Percentiles rank a stretch among this genome's conserved stretches.
Conservation (phyloP, 2,797 vertebrate genomes). For the Sebastes vulpes region DNA sequence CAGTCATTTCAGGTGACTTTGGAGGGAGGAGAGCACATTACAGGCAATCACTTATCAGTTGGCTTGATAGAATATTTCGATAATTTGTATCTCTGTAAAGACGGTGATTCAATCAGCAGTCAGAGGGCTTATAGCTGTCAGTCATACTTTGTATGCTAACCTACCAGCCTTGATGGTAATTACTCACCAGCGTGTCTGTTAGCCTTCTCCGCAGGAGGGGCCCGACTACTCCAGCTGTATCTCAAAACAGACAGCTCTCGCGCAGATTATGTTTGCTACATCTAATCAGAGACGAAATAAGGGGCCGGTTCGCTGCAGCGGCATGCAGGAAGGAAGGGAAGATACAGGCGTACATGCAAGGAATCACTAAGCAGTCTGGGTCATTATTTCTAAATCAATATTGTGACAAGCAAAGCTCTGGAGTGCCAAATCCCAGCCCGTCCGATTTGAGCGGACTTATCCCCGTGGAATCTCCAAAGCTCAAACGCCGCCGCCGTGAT, state of each 20-base stretch:
- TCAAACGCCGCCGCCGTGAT: slow-evolving; percentile 61
- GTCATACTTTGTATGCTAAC: slow-evolving; percentile 63
- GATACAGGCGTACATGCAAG: slow-evolving; percentile 49
- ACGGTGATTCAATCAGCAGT: slow-evolving; percentile 40
- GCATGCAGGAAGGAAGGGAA: slow-evolving; percentile 29
- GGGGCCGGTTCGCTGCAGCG: slow-evolving; percentile 29
- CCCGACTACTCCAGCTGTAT: slow-evolving; percentile 49
- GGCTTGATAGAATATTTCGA: slow-evolving; percentile 22
- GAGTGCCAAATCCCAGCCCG: slow-evolving; percentile 76
- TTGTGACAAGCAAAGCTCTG: slow-evolving; percentile 82
- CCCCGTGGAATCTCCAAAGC: slow-evolving; percentile 68
- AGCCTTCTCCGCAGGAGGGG: slow-evolving; percentile 53
- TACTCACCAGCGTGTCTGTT: slow-evolving; percentile 58
- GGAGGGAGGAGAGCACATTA: background rate
- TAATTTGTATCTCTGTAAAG: slow-evolving; percentile 30
- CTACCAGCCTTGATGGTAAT: slow-evolving; percentile 64
- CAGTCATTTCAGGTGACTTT: background rate
- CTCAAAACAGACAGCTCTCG: slow-evolving; percentile 62
- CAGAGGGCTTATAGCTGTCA: slow-evolving; percentile 55
- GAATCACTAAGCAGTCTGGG: slow-evolving; percentile 79
- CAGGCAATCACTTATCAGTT: slow-evolving; percentile 3
- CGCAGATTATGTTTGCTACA: slow-evolving; percentile 60
- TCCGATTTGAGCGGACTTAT: slow-evolving; percentile 63
- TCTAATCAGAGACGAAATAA: slow-evolving; percentile 66
- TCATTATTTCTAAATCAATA: slow-evolving; percentile 87